Conservation (phyloP, 2,888 invertebrate genomes). For the Lysandra bellargus region DNA sequence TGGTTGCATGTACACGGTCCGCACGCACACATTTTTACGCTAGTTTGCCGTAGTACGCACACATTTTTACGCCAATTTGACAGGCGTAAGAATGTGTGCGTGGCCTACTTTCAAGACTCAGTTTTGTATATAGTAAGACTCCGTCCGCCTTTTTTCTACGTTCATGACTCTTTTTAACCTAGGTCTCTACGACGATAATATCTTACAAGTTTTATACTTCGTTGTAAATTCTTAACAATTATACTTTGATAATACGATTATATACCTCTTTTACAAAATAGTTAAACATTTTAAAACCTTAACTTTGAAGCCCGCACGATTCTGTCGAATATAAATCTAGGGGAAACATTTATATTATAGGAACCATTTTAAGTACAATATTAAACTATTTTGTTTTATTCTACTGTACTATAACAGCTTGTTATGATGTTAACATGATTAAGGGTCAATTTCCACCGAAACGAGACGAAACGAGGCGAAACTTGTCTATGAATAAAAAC, state of each 20-base stretch:
- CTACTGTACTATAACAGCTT: background rate
- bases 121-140: too few species aligned
- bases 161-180: slow-evolving; percentile 4
- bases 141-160: too few species aligned
- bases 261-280: background rate
- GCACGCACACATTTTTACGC: too few species aligned
- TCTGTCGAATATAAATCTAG: slow-evolving; percentile 23
- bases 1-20: too few species aligned
- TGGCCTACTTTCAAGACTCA: too few species aligned
- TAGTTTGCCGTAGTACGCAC: too few species aligned
- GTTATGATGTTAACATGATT: slow-evolving; percentile 1
- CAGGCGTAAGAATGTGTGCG: too few species aligned
- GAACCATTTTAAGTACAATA: background rate
- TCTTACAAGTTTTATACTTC: slow-evolving; percentile 33
- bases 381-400: background rate
- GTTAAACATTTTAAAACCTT: slow-evolving; percentile 28
- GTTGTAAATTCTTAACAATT: slow-evolving; percentile 37
- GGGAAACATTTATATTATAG: background rate
- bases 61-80: too few species aligned
- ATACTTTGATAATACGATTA: background rate
- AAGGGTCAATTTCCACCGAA: background rate
- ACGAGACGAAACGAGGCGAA: too few species aligned
- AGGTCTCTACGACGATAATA: background rate
- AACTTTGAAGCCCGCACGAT: slow-evolving; percentile 39
- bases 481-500: too few species aligned